Percentiles rank a stretch among this genome's conserved stretches.
Evolutionary conservation across 2,888 invertebrate species (phyloP).

Genomic region (Crocallis elinguaria): DNA sequence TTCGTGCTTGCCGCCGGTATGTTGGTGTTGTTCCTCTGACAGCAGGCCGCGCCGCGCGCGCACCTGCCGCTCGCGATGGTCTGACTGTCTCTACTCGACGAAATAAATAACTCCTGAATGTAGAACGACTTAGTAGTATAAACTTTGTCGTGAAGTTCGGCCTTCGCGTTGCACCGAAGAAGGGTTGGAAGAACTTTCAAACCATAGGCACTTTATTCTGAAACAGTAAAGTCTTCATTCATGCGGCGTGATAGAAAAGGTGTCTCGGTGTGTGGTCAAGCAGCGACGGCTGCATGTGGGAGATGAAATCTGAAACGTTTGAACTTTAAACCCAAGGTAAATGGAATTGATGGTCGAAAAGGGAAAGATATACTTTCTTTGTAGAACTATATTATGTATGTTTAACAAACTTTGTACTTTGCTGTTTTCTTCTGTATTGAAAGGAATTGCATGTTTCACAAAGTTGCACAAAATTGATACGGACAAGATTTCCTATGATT

Average conservation of each 20-base stretch:
- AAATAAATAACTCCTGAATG: no score
- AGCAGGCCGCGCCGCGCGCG: conserved; percentile 45
- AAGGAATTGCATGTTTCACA: not conserved
- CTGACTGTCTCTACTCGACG: conserved; percentile 16
- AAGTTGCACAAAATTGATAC: not conserved
- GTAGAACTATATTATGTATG: no score
- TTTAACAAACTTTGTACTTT: no score
- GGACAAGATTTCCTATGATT: not conserved
- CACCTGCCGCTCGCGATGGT: conserved; percentile 37
- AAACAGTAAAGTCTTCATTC: no score
- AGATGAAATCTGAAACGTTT: not conserved
- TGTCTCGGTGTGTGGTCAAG: not conserved
- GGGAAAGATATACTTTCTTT: no score
- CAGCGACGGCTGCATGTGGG: not conserved
- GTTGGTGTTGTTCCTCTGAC: conserved; percentile 61
- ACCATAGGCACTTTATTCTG: no score
- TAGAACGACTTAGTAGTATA: no score
- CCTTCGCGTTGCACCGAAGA: not conserved
- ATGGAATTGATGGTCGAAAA: no score
- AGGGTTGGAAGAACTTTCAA: not conserved
- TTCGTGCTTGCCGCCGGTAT: conserved; percentile 58
- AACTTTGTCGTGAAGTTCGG: not conserved
- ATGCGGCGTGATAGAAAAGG: not conserved
- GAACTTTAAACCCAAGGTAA: no score
- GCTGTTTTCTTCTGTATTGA: not conserved